Conservation (phyloP, 2,797 vertebrate species). For the Phoeniculus purpureus region DNA sequence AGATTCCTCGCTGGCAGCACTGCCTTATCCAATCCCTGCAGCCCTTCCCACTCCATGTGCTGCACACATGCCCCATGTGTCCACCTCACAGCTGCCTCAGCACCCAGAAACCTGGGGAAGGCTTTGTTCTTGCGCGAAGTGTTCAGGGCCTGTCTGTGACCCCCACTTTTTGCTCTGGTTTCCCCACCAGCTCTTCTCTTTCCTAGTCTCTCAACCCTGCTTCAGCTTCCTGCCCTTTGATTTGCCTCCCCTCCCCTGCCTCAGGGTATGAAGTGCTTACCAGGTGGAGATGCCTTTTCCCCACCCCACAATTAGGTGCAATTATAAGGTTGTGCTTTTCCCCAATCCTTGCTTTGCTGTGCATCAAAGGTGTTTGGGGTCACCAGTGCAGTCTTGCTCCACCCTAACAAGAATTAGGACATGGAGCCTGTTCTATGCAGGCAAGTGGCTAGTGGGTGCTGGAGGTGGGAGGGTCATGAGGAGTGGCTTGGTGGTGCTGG, state of each 20-base stretch:
- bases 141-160: background rate
- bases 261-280: background rate
- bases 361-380: background rate
- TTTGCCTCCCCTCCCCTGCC: conserved; percentile 25
- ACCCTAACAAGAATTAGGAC: rapidly evolving
- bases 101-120: background rate
- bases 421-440: background rate
- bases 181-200: background rate
- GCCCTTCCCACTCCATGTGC: rapidly evolving
- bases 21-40: background rate
- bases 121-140: background rate
- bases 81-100: background rate
- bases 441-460: rapidly evolving
- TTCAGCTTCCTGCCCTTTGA: conserved; percentile 54
- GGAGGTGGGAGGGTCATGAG: background rate
- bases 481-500: background rate
- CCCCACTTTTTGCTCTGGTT: background rate
- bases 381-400: background rate
- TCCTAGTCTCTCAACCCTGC: background rate
- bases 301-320: conserved; percentile 2
- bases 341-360: background rate
- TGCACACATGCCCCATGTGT: rapidly evolving
- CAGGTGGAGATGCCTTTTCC: background rate
- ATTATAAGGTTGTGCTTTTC: background rate
- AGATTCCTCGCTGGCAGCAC: rapidly evolving